A percentile compares a stretch with the other conserved stretches of the same genome.
These are phyloP conservation scores for Eptatretus burgeri DNA, from an alignment of 2,113 vertebrate species.

Conservation along the genomic window DNA sequence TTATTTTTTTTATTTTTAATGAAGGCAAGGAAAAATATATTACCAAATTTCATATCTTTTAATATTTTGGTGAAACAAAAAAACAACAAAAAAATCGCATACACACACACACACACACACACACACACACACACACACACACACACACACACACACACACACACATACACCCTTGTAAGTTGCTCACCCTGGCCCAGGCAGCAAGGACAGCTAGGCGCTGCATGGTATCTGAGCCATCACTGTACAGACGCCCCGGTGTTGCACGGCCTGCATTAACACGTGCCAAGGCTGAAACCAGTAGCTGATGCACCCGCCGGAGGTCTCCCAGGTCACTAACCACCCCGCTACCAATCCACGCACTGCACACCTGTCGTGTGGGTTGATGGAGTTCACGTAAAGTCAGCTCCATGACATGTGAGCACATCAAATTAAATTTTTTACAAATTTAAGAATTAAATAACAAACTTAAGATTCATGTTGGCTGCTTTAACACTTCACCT, in stretches of 20 bases:
- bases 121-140: too few species aligned
- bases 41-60: too few species aligned
- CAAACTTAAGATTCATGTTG: neutral
- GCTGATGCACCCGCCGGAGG: slow-evolving; percentile 74
- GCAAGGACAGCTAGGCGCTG: slow-evolving; percentile 84
- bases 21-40: too few species aligned
- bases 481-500: neutral
- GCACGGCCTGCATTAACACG: slow-evolving; percentile 78
- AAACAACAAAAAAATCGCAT: too few species aligned
- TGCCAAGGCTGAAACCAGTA: slow-evolving; percentile 83
- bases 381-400: neutral
- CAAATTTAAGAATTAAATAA: neutral
- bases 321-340: slow-evolving; percentile 93
- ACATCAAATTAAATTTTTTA: neutral
- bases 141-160: too few species aligned
- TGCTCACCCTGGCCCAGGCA: slow-evolving; percentile 75
- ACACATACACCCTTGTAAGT: too few species aligned
- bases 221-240: slow-evolving; percentile 92
- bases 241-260: slow-evolving; percentile 63
- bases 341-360: slow-evolving; percentile 82
- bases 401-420: neutral
- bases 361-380: slow-evolving; percentile 40
- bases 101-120: too few species aligned
- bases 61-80: too few species aligned
- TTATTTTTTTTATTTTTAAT: too few species aligned